phyloP scores from a whole-genome alignment of 2,797 vertebrate genomes.

The Arremon aurantiirostris region DNA sequence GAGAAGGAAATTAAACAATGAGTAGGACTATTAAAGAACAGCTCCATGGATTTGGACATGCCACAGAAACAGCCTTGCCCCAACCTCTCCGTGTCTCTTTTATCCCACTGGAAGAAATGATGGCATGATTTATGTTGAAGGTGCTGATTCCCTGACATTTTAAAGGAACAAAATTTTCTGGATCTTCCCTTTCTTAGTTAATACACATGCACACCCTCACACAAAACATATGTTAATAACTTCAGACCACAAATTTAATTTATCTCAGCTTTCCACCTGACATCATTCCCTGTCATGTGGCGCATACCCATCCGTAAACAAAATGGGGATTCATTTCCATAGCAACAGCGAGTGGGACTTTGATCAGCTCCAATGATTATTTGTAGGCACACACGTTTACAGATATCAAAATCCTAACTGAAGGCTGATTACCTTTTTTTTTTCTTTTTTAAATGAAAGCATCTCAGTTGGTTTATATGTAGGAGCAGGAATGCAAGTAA shows the following conservation, averaged over 20 bases:
- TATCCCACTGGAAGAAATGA: neutral
- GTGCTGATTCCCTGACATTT: neutral
- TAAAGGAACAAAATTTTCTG: conserved; percentile 25
- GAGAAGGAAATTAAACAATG: neutral
- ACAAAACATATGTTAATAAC: conserved; percentile 71
- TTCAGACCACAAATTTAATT: conserved; percentile 75
- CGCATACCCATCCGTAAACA: conserved; percentile 72
- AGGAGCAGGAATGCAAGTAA: neutral
- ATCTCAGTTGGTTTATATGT: conserved; percentile 11
- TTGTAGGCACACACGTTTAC: conserved; percentile 72
- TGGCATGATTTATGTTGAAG: neutral
- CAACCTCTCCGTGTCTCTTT: neutral
- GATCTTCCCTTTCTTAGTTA: conserved; percentile 16
- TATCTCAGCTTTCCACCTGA: conserved; percentile 71
- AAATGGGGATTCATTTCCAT: conserved; percentile 74
- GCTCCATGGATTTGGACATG: neutral
- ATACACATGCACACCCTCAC: conserved; percentile 22
- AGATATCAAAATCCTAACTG: conserved; percentile 70
- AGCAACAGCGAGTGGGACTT: conserved; percentile 74
- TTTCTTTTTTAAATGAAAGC: neutral
- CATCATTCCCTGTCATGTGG: conserved; percentile 73
- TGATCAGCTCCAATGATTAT: conserved; percentile 79
- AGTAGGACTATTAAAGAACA: neutral
- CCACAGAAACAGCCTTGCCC: neutral
- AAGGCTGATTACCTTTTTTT: conserved; percentile 61